Evolutionary conservation across 2,797 vertebrate species (phyloP).

Genomic region (Bryconaethiops microstoma): DNA sequence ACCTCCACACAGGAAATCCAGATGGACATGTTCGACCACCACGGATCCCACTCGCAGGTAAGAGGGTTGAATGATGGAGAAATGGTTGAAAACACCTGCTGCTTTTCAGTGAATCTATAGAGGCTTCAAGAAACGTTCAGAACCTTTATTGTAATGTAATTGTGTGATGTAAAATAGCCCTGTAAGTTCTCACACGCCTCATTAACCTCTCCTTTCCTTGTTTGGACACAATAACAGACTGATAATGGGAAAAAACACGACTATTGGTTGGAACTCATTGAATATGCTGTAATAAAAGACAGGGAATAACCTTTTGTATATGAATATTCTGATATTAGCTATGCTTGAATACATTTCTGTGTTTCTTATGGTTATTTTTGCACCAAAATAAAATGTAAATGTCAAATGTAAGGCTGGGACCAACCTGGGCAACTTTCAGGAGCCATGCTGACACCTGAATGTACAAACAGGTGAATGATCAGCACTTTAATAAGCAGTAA

Average conservation of each 20-base stretch:
- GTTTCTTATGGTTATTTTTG: not conserved
- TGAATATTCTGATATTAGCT: not conserved
- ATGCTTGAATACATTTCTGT: not conserved
- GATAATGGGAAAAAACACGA: not conserved
- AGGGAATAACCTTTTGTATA: not conserved
- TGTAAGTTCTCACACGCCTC: not conserved
- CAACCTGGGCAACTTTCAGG: not conserved
- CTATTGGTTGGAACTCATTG: not conserved
- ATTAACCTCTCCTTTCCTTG: not conserved
- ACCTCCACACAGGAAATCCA: slow-evolving; percentile 98
- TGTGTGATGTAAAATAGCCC: not conserved
- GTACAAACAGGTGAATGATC: not conserved
- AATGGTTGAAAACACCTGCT: not conserved
- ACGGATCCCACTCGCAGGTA: slow-evolving; percentile 92
- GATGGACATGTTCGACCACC: slow-evolving; percentile 96
- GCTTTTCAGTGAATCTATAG: not conserved
- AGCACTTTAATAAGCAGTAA: not conserved
- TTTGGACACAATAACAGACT: not conserved
- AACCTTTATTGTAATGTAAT: not conserved
- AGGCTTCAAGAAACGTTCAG: too few relatives aligned
- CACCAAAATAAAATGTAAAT: not conserved
- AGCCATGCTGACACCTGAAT: not conserved
- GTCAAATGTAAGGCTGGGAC: too few relatives aligned
- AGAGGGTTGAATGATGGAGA: slow-evolving; percentile 57
- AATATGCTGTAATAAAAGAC: not conserved